Conservation (phyloP, 2,797 vertebrate species). For the Lophius americanus region DNA sequence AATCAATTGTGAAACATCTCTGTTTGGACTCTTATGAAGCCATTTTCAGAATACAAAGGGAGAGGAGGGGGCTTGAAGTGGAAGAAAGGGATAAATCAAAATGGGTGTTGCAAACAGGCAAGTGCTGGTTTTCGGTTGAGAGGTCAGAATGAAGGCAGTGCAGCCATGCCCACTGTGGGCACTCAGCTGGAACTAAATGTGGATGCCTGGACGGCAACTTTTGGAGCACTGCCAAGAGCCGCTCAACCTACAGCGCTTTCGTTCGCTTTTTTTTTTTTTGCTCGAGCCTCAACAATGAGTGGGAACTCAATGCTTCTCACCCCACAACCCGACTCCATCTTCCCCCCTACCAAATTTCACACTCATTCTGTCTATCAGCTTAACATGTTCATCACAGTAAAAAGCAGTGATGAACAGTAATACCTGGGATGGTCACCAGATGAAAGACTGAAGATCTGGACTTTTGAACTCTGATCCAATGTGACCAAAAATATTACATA, state of each 20-base stretch:
- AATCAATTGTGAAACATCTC: constrained; percentile 74
- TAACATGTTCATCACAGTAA: constrained; percentile 81
- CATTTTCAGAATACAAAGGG: constrained; percentile 69
- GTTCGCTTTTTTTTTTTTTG: constrained; percentile 48
- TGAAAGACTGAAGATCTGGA: constrained; percentile 23
- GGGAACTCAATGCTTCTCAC: constrained; percentile 46
- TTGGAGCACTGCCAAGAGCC: constrained; percentile 83
- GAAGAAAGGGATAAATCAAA: constrained; percentile 65
- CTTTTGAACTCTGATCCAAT: constrained; percentile 51
- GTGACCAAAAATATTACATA: constrained; percentile 66
- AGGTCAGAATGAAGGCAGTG: constrained; percentile 75
- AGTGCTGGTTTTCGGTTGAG: constrained; percentile 78
- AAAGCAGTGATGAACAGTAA: constrained; percentile 5
- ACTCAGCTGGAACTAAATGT: constrained; percentile 84
- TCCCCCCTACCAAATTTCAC: constrained; percentile 37
- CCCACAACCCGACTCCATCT: constrained; percentile 26
- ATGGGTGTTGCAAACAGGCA: constrained; percentile 72
- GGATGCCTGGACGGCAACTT: constrained; percentile 75
- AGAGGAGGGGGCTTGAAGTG: constrained; percentile 20
- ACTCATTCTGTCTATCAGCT: constrained; percentile 65
- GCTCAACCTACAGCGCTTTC: constrained; percentile 71
- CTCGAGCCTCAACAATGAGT: constrained; percentile 57
- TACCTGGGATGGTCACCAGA: constrained; percentile 9
- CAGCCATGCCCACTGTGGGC: constrained; percentile 76
- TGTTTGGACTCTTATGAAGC: constrained; percentile 71